phyloP scores from a whole-genome alignment of 1,140 invertebrate species.

The Drosophila pandora region DNA sequence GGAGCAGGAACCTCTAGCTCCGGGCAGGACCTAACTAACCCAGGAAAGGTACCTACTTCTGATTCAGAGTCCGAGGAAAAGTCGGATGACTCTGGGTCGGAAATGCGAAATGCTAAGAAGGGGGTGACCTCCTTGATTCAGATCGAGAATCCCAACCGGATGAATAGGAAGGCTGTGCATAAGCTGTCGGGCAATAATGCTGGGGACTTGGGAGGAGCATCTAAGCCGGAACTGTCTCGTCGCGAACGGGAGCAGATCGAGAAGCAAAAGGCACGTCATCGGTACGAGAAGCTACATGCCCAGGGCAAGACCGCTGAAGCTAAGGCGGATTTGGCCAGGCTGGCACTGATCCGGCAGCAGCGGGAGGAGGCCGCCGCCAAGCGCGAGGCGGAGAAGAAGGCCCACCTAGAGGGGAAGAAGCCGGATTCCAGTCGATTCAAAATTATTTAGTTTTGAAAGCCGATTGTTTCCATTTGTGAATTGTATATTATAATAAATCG shows the following conservation, averaged over 20 bases:
- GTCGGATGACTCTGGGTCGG: conserved; percentile 85
- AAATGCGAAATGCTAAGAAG: conserved; percentile 85
- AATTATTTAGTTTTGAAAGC: background rate
- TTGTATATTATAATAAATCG: background rate
- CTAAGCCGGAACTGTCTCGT: conserved; percentile 91
- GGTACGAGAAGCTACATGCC: conserved; percentile 96
- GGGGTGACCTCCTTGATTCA: conserved; percentile 95
- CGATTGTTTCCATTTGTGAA: background rate
- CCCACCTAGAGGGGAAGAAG: conserved; percentile 44
- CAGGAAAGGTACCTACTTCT: background rate
- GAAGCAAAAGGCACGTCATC: conserved; percentile 92
- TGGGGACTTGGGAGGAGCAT: conserved; percentile 77
- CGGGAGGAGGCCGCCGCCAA: conserved; percentile 96
- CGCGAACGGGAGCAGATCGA: conserved; percentile 96
- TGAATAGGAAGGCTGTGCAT: conserved; percentile 92
- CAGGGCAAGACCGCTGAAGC: conserved; percentile 98
- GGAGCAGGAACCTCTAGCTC: background rate
- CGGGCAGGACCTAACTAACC: background rate
- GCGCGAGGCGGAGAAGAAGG: conserved; percentile 93
- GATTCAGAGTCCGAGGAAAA: conserved; percentile 43
- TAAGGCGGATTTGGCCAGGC: conserved; percentile 94
- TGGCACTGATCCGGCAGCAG: conserved; percentile 96
- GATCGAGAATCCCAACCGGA: conserved; percentile 97
- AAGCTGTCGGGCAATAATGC: conserved; percentile 85
- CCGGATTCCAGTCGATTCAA: conserved; percentile 30